These are phyloP conservation scores for Vicugna pacos DNA, from an alignment of 2,113 vertebrate genomes.

Conservation along the genomic window DNA sequence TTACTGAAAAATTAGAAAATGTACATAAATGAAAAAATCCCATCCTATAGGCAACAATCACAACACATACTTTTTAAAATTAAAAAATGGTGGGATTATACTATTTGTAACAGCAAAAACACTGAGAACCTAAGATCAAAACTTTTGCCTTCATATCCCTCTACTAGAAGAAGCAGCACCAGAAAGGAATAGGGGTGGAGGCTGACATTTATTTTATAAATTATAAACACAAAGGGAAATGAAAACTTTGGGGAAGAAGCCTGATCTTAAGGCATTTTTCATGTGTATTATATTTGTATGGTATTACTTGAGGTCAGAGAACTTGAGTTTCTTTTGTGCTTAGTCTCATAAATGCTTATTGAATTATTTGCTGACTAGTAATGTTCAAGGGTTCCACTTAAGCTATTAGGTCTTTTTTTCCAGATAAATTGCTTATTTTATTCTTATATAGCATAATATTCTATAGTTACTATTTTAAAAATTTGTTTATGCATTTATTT, in stretches of 20 bases:
- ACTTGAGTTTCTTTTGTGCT: background rate
- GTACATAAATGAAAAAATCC: background rate
- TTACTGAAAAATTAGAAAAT: constrained; percentile 25
- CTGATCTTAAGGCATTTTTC: background rate
- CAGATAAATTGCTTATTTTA: background rate
- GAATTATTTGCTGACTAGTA: background rate
- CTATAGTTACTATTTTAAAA: too few relatives aligned
- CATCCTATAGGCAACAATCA: background rate
- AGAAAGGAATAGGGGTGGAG: background rate
- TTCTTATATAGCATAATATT: too few relatives aligned
- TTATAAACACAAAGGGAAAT: constrained; percentile 16
- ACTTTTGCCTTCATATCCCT: background rate
- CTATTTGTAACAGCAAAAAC: constrained; percentile 34
- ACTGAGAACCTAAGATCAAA: background rate
- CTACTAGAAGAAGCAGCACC: background rate
- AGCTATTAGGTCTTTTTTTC: background rate
- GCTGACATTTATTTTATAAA: background rate
- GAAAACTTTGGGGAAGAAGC: background rate
- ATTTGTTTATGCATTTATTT: too few relatives aligned
- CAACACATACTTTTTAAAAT: background rate
- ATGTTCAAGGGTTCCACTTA: background rate
- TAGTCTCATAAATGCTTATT: background rate
- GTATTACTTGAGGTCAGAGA: constrained; percentile 14
- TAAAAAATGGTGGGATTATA: background rate
- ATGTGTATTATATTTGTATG: background rate